A percentile compares a stretch with the other conserved stretches of the same genome.
These are phyloP conservation scores for Platycercus adscitus DNA, from an alignment of 2,113 vertebrate species.

Conservation along the genomic window DNA sequence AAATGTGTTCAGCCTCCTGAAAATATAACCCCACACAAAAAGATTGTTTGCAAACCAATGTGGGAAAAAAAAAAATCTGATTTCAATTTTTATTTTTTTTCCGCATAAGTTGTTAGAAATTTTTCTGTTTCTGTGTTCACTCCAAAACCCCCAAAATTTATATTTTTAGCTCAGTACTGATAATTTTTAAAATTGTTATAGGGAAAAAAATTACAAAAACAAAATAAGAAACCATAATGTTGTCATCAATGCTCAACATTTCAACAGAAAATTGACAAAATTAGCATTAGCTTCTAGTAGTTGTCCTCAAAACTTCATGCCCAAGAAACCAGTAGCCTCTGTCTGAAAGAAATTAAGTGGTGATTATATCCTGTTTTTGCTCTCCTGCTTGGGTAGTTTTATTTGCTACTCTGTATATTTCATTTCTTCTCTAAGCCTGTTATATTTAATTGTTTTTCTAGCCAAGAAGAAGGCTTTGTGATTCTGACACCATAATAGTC, in stretches of 20 bases:
- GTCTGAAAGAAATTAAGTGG: neutral
- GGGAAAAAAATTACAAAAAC: neutral
- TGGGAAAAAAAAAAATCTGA: neutral
- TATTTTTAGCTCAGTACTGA: neutral
- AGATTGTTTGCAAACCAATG: neutral
- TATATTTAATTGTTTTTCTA: neutral
- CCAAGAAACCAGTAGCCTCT: neutral
- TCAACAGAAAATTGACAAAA: neutral
- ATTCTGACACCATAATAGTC: neutral
- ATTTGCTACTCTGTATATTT: neutral
- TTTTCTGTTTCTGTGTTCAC: neutral
- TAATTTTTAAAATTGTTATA: neutral
- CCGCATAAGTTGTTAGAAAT: neutral
- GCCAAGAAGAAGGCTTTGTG: neutral
- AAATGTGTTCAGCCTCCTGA: neutral
- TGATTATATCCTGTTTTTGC: neutral
- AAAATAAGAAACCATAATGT: neutral
- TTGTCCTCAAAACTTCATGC: neutral
- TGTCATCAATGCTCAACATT: neutral
- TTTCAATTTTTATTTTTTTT: neutral
- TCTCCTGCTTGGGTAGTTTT: neutral
- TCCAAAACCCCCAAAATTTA: neutral
- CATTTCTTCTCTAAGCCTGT: neutral
- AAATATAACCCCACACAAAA: neutral
- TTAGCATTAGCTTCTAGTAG: neutral